Evolutionary conservation across 1,140 invertebrate species (phyloP), one percentile per base, ranked within the genome.

Genomic region (Steinernema feltiae): DNA sequence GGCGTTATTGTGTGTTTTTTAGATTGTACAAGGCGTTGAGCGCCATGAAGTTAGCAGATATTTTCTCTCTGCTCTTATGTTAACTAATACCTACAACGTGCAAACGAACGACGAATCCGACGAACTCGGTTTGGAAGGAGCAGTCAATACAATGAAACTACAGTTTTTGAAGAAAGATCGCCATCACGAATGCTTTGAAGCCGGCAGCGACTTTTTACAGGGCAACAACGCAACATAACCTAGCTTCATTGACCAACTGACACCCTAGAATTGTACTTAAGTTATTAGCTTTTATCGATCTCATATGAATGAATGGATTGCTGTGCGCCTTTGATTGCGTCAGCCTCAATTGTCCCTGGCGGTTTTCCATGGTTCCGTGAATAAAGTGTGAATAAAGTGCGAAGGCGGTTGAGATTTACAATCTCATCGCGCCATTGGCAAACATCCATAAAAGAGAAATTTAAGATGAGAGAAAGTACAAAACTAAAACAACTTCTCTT

Each of bases 1-100:
- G n/a, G n/a, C n/a, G n/a, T n/a, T n/a, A n/a, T n/a, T n/a, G n/a
- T n/a, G n/a, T 63, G 46, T 30, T 21, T 63, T 63, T 15, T 21
- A 71, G 70, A 3, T 71, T 3, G 12, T 71, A 3, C 12, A 30
- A 71, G 32, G 70, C 15, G 24, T 63, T 15, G 46, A 71, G 29
- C 32, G 70, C 12, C 32, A 71, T n/a, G 46, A 71, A 63, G 70
- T 63, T 12, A 35, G 46, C 29, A 3, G 70, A 12, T 35, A 35
- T 21, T 71, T 71, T 21, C 29, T 71, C 12, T 71, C 70, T 7
- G 70, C 70, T 3, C 29, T 71, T 2, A 71, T 71, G 70, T 27
- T 71, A 21, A 71, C 70, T 2, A 71, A 71, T 27, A 71, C 70
- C 29, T 32, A 63, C 70, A 71, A 71, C 70, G 46, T 71, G 32